phyloP scores from a whole-genome alignment of 2,113 vertebrate genomes.

The Macquaria ambigua region DNA sequence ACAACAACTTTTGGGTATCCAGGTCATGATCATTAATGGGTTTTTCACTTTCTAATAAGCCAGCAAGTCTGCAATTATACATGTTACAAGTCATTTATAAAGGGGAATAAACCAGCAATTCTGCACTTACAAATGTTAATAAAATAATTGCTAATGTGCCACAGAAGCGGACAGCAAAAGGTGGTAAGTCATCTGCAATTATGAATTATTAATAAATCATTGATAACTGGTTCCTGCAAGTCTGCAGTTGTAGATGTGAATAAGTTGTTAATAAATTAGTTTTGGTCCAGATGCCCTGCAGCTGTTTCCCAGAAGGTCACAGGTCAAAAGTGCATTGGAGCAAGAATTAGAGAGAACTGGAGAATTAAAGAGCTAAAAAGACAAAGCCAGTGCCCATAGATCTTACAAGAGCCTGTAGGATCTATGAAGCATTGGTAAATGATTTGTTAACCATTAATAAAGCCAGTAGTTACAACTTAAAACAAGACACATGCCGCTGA shows the following conservation, averaged over 20 bases:
- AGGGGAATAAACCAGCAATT: background rate
- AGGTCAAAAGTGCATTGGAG: background rate
- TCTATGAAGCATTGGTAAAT: background rate
- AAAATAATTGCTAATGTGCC: too few species aligned
- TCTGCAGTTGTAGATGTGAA: too few species aligned
- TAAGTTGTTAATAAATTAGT: background rate
- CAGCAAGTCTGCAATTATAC: too few species aligned
- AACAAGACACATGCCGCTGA: too few species aligned
- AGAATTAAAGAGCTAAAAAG: too few species aligned
- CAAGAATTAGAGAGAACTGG: too few species aligned
- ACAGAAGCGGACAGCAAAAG: too few species aligned
- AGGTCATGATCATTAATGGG: background rate
- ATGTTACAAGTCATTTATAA: background rate
- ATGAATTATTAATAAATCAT: too few species aligned
- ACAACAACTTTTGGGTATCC: background rate
- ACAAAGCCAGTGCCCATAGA: background rate
- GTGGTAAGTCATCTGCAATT: too few species aligned
- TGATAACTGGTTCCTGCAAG: background rate
- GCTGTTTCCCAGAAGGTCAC: background rate
- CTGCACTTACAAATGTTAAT: background rate
- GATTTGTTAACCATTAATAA: background rate
- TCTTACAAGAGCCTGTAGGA: background rate
- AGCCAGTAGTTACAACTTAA: background rate
- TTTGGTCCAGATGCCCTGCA: background rate
- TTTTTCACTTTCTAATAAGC: too few species aligned